Evolutionary conservation across 2,113 vertebrate species (phyloP).

Genomic region (Geococcyx californianus): DNA sequence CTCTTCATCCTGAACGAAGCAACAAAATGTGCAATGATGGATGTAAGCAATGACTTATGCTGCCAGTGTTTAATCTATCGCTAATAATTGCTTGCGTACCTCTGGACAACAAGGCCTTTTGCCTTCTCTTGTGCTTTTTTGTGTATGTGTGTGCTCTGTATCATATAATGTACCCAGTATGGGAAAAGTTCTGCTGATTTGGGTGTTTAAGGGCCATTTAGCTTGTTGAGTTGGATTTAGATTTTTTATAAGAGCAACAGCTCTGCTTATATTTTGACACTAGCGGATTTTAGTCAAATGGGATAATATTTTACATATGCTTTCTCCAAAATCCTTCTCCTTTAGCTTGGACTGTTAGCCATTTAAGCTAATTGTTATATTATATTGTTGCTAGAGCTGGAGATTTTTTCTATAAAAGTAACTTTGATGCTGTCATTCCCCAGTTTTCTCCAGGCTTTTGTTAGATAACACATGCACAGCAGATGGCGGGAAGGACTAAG

Average conservation of each 20-base stretch:
- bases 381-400: background rate
- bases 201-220: slow-evolving; percentile 4
- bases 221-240: slow-evolving; percentile 22
- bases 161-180: background rate
- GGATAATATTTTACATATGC: background rate
- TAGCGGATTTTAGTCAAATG: background rate
- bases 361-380: background rate
- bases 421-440: background rate
- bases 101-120: background rate
- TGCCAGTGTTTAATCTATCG: background rate
- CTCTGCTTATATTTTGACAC: slow-evolving; percentile 19
- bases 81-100: background rate
- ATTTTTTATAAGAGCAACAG: background rate
- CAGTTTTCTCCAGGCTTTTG: background rate
- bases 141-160: background rate
- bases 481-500: background rate
- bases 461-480: background rate
- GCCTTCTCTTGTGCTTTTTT: background rate
- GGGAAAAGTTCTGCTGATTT: slow-evolving; percentile 7
- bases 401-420: background rate
- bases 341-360: background rate
- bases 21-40: background rate
- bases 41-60: background rate
- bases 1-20: background rate
- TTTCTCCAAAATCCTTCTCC: background rate